Conservation (phyloP, 2,797 vertebrate genomes). For the Limosa lapponica region DNA sequence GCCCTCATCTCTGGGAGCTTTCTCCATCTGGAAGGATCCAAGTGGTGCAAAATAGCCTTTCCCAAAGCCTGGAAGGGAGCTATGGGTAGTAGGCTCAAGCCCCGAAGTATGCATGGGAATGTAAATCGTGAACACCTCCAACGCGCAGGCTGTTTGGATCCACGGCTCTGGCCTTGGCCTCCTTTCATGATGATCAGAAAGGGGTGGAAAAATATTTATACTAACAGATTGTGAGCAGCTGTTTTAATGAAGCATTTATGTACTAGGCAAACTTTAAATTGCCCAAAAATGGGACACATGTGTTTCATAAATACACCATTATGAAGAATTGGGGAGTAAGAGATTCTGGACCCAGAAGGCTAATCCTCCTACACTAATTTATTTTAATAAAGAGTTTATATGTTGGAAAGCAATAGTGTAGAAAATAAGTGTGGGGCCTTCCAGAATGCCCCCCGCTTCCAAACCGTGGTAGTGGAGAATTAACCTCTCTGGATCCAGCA, state of each 20-base stretch:
- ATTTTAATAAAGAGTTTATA: constrained; percentile 39
- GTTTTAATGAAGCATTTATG: constrained; percentile 57
- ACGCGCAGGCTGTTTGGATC: not conserved
- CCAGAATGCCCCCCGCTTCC: not conserved
- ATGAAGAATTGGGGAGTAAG: constrained; percentile 29
- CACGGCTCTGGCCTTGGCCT: not conserved
- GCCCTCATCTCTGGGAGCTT: not conserved
- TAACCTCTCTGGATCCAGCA: not conserved
- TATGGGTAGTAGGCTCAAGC: not conserved
- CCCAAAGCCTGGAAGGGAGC: not conserved
- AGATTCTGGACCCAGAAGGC: constrained; percentile 30
- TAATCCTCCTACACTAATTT: constrained; percentile 24
- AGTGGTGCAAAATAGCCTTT: not conserved
- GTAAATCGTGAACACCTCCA: not conserved
- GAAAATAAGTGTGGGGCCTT: not conserved
- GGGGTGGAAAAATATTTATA: constrained; percentile 52
- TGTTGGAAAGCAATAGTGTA: not conserved
- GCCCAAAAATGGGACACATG: constrained; percentile 52
- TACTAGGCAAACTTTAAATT: constrained; percentile 43
- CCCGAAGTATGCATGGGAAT: not conserved
- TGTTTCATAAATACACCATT: constrained; percentile 56
- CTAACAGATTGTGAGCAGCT: constrained; percentile 67
- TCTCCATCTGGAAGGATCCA: not conserved
- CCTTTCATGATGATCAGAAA: not conserved
- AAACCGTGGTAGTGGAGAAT: not conserved